Percentiles rank a stretch among this genome's conserved stretches.
Evolutionary conservation across 2,888 invertebrate species (phyloP).

Genomic region (Eurytoma adleriae): DNA sequence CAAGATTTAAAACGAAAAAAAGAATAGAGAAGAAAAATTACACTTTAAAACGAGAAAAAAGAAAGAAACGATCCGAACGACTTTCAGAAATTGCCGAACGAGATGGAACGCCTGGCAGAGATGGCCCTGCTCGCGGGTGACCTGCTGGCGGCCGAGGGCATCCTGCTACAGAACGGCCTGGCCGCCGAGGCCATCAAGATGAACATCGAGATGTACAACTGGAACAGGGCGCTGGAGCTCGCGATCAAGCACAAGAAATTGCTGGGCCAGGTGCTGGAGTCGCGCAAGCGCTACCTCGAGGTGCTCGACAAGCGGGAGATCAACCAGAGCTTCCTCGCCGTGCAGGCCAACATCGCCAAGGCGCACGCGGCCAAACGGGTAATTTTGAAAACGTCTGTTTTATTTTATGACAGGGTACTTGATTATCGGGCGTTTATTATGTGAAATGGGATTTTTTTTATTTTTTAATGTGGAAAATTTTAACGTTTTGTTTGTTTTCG

Average conservation of each 20-base stretch:
- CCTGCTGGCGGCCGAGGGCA: slow-evolving; percentile 83
- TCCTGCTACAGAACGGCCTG: slow-evolving; percentile 83
- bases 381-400: background rate
- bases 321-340: slow-evolving; percentile 78
- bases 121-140: slow-evolving; percentile 84
- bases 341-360: slow-evolving; percentile 63
- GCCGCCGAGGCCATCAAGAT: slow-evolving; percentile 84
- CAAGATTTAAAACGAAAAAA: too few relatives aligned
- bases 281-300: slow-evolving; percentile 81
- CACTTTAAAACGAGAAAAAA: too few relatives aligned
- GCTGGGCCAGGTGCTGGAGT: slow-evolving; percentile 84
- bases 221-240: slow-evolving; percentile 87
- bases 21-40: too few relatives aligned
- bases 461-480: background rate
- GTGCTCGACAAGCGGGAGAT: slow-evolving; percentile 79
- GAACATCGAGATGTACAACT: slow-evolving; percentile 84
- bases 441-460: background rate
- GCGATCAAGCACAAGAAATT: slow-evolving; percentile 85
- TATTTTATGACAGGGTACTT: slow-evolving; percentile 1
- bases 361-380: slow-evolving; percentile 45
- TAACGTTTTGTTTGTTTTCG: too few relatives aligned
- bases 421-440: background rate
- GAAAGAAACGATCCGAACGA: background rate
- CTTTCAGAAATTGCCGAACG: slow-evolving; percentile 77
- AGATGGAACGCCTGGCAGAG: slow-evolving; percentile 81